Evolutionary conservation across 2,888 invertebrate genomes (phyloP), one percentile per base, ranked within the genome.

Genomic region (Cerceris ruficornis): DNA sequence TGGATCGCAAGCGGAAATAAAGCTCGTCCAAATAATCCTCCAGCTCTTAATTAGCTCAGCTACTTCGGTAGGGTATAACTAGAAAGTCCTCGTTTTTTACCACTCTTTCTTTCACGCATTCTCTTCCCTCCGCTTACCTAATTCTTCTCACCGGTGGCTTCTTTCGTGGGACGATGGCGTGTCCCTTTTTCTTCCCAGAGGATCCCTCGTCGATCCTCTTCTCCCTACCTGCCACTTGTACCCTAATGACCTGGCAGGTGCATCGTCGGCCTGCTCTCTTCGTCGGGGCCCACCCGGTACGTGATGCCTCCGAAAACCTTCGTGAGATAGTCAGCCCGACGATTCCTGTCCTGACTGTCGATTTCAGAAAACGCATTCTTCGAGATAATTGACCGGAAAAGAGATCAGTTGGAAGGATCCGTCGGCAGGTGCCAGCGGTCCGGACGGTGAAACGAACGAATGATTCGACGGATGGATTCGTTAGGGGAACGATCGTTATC

Each of bases 231-330:
- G 90, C 88, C 90, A 90, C 88, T 91, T 90, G 89, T 85, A 90
- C 88, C 80, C 90, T 91, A 92, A 92, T 91, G 91, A 91, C 91
- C 90, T 88, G 87, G 90, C 92, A 92, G 92, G 92, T 92, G 90
- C 88, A 82, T 79, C 86, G 82, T 78, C 81, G 83, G 77, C 69
- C 64, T 82, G 64, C 75, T 80, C 77, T 77, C 77, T 80, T 72
- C 61, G 69, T 72, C 57, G 73, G 71, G 80, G 80, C 78, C 84
- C 83, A 86, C 82, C 81, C 85, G 80, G 75, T 81, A 82, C 86
- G 81, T 81, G 86, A 86, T 73, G 80, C 83, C 81, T 75, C 79
- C 84, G 75, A 86, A 83, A 86, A 80, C 77, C 62, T 75, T 39
- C 72, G 70, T 77, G 69, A 83, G 86, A 79, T 80, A 75, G 66